Evolutionary conservation across 1,140 invertebrate genomes (phyloP), one percentile per base, ranked within the genome.

Genomic region (Reticulitermes speratus): DNA sequence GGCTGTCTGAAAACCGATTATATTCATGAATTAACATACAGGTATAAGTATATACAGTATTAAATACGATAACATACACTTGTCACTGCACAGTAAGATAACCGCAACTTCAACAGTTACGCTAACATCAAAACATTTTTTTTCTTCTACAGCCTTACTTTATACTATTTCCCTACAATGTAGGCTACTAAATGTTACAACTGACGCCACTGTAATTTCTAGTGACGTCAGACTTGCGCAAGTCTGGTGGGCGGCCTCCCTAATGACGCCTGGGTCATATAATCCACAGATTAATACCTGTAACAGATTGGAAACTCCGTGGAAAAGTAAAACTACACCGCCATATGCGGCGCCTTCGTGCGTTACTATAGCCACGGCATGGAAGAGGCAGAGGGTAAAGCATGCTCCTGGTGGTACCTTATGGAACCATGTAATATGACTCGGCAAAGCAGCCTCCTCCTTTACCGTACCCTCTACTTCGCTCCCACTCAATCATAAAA

Each of bases 201-300:
- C n/a, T 75, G 65, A 75, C 65, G 65, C 65, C 65, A 75, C 25
- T 30, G 65, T 75, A 75, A 75, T 75, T 75, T 75, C 65, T 75
- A 75, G n/a, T 75, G 65, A 75, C 65, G 65, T 75, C 65, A 75
- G 65, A 75, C n/a, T 75, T 75, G 65, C 65, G 65, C 65, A 75
- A 75, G 65, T 75, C n/a, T 75, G 12, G 65, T 75, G 65, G 65
- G 65, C 65, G 65, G 65, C n/a, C 65, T 75, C 25, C n/a, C 14
- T 21, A 55, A 55, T 21, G 52, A 55, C 19, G 52, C 52, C n/a
- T 30, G 65, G 65, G 16, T 25, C 59, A n/a, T 75, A 30, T 30
- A 75, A 1, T 75, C 65, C 65, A 30, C n/a, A 25, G 65, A 25
- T 25, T 75, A 75, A 25, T 75, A 59, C 2, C 55, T 23, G 2